These are phyloP conservation scores for Sycobia sp. DNA, from an alignment of 1,140 invertebrate genomes.

Conservation along the genomic window DNA sequence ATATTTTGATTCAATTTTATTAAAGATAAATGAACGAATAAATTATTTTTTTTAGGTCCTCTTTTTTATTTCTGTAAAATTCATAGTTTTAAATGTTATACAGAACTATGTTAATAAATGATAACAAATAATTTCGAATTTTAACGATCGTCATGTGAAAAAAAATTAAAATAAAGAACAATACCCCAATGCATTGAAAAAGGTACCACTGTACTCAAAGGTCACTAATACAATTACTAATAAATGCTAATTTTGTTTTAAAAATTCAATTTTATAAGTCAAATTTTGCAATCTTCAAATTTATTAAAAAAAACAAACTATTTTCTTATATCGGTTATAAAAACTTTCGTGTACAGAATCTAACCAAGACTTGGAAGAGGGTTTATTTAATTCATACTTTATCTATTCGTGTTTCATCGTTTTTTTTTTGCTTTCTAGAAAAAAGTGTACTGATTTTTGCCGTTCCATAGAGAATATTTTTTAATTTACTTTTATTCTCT, in stretches of 20 bases:
- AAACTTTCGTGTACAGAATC: conserved; percentile 47
- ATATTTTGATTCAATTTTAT: too few relatives aligned
- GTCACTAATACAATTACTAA: not conserved
- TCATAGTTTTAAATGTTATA: conserved; percentile 12
- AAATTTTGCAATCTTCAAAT: too few relatives aligned
- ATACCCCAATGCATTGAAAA: conserved; percentile 44
- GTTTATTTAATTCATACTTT: conserved; percentile 44
- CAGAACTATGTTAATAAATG: conserved; percentile 17
- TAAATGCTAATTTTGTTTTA: not conserved
- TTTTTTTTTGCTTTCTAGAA: conserved; percentile 41
- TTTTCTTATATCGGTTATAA: conserved; percentile 8
- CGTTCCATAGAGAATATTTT: conserved; percentile 42
- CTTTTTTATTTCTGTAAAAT: conserved; percentile 25
- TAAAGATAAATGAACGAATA: too few relatives aligned
- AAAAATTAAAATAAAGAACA: conserved; percentile 33
- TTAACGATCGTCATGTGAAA: conserved; percentile 30
- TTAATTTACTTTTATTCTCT: conserved; percentile 17
- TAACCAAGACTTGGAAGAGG: conserved; percentile 50
- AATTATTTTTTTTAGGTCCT: too few relatives aligned
- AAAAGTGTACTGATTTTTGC: conserved; percentile 54
- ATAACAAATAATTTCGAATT: conserved; percentile 27
- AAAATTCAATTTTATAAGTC: not conserved
- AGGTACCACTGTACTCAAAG: conserved; percentile 32
- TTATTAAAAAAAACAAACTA: too few relatives aligned
- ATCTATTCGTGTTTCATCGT: conserved; percentile 24